phyloP scores from a whole-genome alignment of 1,140 invertebrate species.

The Ceratosolen fusciceps region DNA sequence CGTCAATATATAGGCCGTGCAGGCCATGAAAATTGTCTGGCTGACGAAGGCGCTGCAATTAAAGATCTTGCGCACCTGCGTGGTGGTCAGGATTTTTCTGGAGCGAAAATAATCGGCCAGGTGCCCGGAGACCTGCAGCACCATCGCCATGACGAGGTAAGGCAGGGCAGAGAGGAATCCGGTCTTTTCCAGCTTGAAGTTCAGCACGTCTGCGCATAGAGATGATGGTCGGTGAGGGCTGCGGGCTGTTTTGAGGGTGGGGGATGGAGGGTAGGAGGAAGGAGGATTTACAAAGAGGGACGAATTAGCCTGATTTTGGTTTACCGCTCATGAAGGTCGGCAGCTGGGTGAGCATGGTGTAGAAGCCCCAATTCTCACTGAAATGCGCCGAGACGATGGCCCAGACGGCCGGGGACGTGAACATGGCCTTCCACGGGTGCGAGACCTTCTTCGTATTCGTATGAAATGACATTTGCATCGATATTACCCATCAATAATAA shows the following conservation, averaged over 20 bases:
- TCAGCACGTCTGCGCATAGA: constrained; percentile 76
- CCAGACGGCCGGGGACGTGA: constrained; percentile 89
- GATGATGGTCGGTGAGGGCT: background rate
- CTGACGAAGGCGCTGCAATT: constrained; percentile 85
- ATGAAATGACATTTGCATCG: background rate
- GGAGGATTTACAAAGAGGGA: background rate
- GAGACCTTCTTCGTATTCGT: constrained; percentile 65
- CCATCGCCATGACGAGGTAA: constrained; percentile 87
- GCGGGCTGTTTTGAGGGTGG: no score
- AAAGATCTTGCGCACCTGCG: constrained; percentile 81
- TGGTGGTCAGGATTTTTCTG: constrained; percentile 78
- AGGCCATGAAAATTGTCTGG: constrained; percentile 88
- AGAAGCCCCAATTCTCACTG: constrained; percentile 97
- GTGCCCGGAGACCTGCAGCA: constrained; percentile 83
- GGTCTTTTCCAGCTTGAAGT: constrained; percentile 81
- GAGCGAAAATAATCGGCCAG: constrained; percentile 83
- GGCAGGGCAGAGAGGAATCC: constrained; percentile 88
- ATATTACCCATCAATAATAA: background rate
- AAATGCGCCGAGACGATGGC: constrained; percentile 92
- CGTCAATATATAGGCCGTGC: constrained; percentile 79
- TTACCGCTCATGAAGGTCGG: constrained; percentile 91
- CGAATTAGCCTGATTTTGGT: background rate
- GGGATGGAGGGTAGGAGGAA: no score
- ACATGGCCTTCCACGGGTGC: constrained; percentile 86
- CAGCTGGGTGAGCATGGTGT: constrained; percentile 90